These are phyloP conservation scores for Diuraphis noxia DNA, from an alignment of 1,140 invertebrate genomes.

Conservation along the genomic window DNA sequence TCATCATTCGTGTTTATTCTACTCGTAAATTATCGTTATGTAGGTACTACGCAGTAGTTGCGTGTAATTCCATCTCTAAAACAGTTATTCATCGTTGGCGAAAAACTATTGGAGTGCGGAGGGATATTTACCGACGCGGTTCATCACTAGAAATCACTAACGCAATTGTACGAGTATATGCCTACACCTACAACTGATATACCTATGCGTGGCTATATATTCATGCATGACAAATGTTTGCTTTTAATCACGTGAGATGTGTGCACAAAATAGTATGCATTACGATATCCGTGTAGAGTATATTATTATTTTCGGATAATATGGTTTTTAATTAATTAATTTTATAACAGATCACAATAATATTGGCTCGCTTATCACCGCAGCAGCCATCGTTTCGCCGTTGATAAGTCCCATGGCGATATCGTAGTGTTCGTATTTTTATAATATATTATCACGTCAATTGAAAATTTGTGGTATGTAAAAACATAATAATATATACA, in stretches of 20 bases:
- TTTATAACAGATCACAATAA: neutral
- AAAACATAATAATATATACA: too few species aligned
- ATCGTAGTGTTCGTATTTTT: neutral
- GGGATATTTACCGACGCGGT: neutral
- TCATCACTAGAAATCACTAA: neutral
- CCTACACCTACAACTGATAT: too few species aligned
- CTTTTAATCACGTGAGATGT: neutral
- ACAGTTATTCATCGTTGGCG: neutral
- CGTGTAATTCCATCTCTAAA: neutral
- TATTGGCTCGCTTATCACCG: neutral
- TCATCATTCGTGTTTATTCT: neutral
- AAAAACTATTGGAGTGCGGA: neutral
- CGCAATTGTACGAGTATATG: too few species aligned
- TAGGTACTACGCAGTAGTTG: neutral
- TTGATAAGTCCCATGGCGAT: neutral
- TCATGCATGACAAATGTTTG: neutral
- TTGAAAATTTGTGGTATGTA: neutral
- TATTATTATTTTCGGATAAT: neutral
- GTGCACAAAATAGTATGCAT: neutral
- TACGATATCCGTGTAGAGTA: neutral
- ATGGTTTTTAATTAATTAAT: neutral
- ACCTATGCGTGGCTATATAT: too few species aligned
- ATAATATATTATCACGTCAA: neutral
- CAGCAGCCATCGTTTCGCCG: neutral
- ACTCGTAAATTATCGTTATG: neutral